phyloP scores from a whole-genome alignment of 2,888 invertebrate species.

The Drosophila helvetica region DNA sequence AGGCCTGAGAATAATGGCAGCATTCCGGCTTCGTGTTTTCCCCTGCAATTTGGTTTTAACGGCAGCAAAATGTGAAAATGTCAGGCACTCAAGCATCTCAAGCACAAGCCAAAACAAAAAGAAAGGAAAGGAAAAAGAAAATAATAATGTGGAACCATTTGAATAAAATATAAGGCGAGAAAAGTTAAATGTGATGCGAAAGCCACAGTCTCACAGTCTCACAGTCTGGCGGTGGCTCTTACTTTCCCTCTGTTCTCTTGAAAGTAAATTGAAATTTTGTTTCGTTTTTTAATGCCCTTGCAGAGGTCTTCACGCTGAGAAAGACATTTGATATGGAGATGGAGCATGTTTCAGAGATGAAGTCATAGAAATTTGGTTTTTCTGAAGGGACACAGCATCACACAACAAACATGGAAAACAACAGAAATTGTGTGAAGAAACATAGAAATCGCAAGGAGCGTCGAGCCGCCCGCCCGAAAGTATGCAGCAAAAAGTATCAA shows the following conservation, averaged over 20 bases:
- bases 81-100: conserved; percentile 62
- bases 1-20: conserved; percentile 32
- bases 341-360: conserved; percentile 7
- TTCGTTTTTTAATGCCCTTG: conserved; percentile 32
- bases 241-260: conserved; percentile 22
- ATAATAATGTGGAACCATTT: conserved; percentile 57
- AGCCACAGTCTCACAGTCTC: conserved; percentile 47
- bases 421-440: too few relatives aligned
- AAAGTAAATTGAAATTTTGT: conserved; percentile 54
- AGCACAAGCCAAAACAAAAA: conserved; percentile 43
- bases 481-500: too few relatives aligned
- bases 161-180: conserved; percentile 76
- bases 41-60: conserved; percentile 57
- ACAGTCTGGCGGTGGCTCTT: background rate
- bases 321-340: conserved; percentile 11
- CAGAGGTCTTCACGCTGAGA: conserved; percentile 4
- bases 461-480: too few relatives aligned
- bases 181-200: conserved; percentile 75
- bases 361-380: conserved; percentile 3
- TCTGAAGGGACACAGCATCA: background rate
- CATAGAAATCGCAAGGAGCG: too few relatives aligned
- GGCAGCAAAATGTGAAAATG: conserved; percentile 70
- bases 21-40: conserved; percentile 35
- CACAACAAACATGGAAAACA: too few relatives aligned
- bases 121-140: conserved; percentile 44